A percentile compares a stretch with the other conserved stretches of the same genome.
phyloP scores from a whole-genome alignment of 2,113 vertebrate species.

The Burhinus oedicnemus region DNA sequence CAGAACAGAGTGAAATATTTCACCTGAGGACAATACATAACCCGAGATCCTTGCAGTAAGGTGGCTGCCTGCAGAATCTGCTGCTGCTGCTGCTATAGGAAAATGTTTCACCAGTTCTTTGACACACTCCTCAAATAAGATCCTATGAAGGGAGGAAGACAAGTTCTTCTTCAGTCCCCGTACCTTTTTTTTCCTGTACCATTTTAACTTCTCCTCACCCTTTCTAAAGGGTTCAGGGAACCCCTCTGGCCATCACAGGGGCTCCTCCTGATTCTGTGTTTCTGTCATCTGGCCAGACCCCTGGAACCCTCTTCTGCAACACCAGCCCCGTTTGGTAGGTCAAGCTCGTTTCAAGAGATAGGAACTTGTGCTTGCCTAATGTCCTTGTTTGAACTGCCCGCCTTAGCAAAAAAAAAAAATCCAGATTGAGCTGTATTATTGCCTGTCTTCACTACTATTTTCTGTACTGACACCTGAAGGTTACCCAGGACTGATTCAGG shows the following conservation, averaged over 20 bases:
- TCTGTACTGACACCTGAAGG: neutral
- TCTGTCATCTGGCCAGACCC: neutral
- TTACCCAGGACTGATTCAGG: neutral
- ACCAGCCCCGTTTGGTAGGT: neutral
- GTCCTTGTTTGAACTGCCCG: neutral
- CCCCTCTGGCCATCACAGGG: neutral
- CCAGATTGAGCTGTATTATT: neutral
- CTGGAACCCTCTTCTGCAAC: neutral
- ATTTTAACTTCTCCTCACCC: neutral
- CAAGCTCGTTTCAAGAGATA: neutral
- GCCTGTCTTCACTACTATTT: neutral
- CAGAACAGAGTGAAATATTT: neutral
- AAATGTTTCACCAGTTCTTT: neutral
- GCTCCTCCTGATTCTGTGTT: neutral
- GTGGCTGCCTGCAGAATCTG: neutral
- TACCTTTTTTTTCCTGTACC: neutral
- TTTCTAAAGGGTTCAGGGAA: neutral
- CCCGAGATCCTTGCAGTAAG: neutral
- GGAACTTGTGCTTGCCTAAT: neutral
- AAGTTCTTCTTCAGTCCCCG: neutral
- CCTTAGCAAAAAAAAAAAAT: neutral
- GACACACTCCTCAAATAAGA: neutral
- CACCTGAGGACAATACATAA: neutral
- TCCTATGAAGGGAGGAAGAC: neutral
- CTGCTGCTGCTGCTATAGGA: neutral